Conservation (phyloP, 2,888 invertebrate species). For the Tachina grossa region DNA sequence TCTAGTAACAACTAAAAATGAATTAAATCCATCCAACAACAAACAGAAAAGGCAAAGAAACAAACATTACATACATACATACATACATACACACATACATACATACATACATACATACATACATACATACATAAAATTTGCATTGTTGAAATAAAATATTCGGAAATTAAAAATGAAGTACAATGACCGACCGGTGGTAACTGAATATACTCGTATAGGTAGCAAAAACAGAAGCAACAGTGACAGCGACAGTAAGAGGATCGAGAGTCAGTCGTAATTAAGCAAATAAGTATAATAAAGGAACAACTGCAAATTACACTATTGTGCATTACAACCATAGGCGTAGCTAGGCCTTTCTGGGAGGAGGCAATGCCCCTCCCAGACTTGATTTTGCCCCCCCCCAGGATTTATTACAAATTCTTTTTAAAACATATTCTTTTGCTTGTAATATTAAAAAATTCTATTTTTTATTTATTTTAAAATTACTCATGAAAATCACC, state of each 20-base stretch:
- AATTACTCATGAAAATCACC: no score
- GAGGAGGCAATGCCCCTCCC: no score
- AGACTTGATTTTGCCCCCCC: no score
- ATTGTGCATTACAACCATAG: conserved; percentile 51
- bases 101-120: no score
- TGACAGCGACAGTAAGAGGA: conserved; percentile 27
- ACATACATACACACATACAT: no score
- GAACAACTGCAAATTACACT: conserved; percentile 25
- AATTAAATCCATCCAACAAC: conserved; percentile 26
- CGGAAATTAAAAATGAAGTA: conserved; percentile 72
- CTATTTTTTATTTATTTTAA: no score
- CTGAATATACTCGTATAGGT: background rate
- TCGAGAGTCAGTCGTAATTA: conserved; percentile 1
- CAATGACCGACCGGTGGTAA: conserved; percentile 73
- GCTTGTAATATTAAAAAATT: no score
- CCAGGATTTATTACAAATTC: no score
- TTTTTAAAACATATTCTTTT: no score
- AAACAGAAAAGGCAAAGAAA: conserved; percentile 43
- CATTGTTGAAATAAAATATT: conserved; percentile 65
- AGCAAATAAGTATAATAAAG: conserved; percentile 22
- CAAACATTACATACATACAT: conserved; percentile 30
- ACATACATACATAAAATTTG: conserved; percentile 5
- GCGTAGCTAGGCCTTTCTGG: no score
- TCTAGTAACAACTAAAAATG: conserved; percentile 17
- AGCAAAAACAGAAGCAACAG: conserved; percentile 40